Evolutionary conservation across 1,140 invertebrate genomes (phyloP).

Genomic region (Drosophila baimaii): DNA sequence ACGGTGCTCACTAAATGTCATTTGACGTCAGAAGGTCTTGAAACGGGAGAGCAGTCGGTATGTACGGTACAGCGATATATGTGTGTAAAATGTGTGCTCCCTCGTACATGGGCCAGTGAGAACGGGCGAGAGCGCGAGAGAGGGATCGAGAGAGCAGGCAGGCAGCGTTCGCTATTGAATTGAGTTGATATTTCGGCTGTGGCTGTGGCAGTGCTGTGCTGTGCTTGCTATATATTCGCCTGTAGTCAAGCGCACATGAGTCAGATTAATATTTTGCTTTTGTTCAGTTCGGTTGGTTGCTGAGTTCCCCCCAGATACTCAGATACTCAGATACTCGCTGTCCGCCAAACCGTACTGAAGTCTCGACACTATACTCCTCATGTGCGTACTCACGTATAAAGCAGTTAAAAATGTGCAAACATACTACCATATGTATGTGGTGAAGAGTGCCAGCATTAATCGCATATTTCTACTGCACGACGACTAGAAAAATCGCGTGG

Average conservation of each 20-base stretch:
- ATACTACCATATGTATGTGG: constrained; percentile 36
- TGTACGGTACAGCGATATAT: not conserved
- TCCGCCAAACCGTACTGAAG: constrained; percentile 32
- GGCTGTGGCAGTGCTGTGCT: not conserved
- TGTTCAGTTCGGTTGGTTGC: constrained; percentile 35
- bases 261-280: constrained; percentile 50
- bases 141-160: constrained; percentile 32
- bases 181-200: constrained; percentile 32
- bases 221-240: constrained; percentile 16
- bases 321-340: constrained; percentile 38
- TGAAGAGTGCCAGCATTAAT: constrained; percentile 48
- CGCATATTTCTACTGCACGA: constrained; percentile 42
- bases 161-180: constrained; percentile 16
- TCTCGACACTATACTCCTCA: constrained; percentile 25
- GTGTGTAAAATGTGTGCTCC: not conserved
- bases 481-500: constrained; percentile 45
- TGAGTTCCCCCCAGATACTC: constrained; percentile 1
- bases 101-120: constrained; percentile 6
- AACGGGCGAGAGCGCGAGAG: constrained; percentile 18
- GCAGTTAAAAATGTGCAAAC: constrained; percentile 50
- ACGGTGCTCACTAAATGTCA: constrained; percentile 35
- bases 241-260: constrained; percentile 35
- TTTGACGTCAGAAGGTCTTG: constrained; percentile 41
- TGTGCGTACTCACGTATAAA: constrained; percentile 46
- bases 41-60: constrained; percentile 3